Base-by-base conservation (phyloP, 1,140 invertebrate genomes). In the Bombus huntii region DNA sequence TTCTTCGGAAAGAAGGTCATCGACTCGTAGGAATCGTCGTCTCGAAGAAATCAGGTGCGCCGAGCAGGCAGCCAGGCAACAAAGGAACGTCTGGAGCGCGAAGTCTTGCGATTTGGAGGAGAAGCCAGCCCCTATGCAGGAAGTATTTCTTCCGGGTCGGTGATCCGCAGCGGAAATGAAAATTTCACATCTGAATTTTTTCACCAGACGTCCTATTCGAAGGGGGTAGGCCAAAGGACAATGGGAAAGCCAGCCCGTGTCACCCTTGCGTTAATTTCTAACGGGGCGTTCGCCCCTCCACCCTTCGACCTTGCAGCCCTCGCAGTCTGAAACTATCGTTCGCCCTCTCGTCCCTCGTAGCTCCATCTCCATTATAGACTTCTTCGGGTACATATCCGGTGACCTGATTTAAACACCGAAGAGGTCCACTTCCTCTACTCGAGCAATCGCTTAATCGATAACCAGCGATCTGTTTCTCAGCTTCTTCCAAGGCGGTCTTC, bases 81-180 rank as follows among this genome's bases (percentile, higher is more conserved):
- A 90, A 90, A 88, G 85, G 88, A 89, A 44, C 80, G 72, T 85
- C 78, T 76, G 37, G 81, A 78, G 81, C 71, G 71, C 84, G 68
- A 81, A 87, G 83, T 59, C 73, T 72, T 82, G 25, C 83, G 66
- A 65, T 84, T 86, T 73, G 86, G 81, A 88, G 6, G 28, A 31
- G 31, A 88, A 70, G 39, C 70, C 89, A 72, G 87, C 91, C 88
- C 89, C 87, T 74, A 62, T 84, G 78, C 92, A 94, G 94, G 94
- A 95, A 95, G 94, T 95, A 95, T 95, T 95, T 95, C 93, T 95
- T 95, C 94, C 94, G 92, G 92, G 90, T 91, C 93, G 94, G 90
- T 94, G 94, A 85, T 85, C 92, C 90, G 92, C 90, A 91, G 88
- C 92, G 93, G 93, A 95, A 94, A 95, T 95, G 93, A 94, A 95